Evolutionary conservation across 2,888 invertebrate species (phyloP).

Genomic region (Eristalis tenax): DNA sequence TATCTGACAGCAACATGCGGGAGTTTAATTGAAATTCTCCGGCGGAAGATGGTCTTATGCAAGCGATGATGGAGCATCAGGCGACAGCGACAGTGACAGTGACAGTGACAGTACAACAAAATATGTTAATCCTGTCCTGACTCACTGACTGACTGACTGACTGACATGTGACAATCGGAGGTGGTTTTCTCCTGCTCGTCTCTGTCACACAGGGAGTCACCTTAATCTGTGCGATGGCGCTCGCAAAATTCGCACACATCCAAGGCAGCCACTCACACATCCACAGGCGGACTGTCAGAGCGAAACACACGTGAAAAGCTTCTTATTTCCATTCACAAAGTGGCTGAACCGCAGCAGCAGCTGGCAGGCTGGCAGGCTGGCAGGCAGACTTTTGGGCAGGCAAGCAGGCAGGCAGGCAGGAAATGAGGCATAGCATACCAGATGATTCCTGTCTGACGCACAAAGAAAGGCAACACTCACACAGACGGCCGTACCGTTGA

Average conservation of each 20-base stretch:
- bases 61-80: background rate
- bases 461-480: constrained; percentile 1
- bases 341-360: constrained; percentile 1
- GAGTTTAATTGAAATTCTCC: constrained; percentile 54
- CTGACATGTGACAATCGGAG: constrained; percentile 43
- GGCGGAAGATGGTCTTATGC: constrained; percentile 7
- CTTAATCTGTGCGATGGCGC: constrained; percentile 15
- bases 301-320: constrained; percentile 16
- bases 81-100: constrained; percentile 9
- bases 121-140: constrained; percentile 46
- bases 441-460: constrained; percentile 40
- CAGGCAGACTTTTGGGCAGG: background rate
- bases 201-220: constrained; percentile 9
- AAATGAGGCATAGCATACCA: constrained; percentile 8
- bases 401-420: background rate
- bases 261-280: background rate
- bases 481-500: background rate
- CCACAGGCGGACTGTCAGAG: constrained; percentile 4
- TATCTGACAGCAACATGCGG: constrained; percentile 51
- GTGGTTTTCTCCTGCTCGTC: background rate
- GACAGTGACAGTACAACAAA: constrained; percentile 24
- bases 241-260: background rate
- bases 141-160: background rate
- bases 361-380: background rate
- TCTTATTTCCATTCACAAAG: constrained; percentile 42